Base-by-base conservation (phyloP, 1,140 invertebrate genomes). In the Drosophila orosa region DNA sequence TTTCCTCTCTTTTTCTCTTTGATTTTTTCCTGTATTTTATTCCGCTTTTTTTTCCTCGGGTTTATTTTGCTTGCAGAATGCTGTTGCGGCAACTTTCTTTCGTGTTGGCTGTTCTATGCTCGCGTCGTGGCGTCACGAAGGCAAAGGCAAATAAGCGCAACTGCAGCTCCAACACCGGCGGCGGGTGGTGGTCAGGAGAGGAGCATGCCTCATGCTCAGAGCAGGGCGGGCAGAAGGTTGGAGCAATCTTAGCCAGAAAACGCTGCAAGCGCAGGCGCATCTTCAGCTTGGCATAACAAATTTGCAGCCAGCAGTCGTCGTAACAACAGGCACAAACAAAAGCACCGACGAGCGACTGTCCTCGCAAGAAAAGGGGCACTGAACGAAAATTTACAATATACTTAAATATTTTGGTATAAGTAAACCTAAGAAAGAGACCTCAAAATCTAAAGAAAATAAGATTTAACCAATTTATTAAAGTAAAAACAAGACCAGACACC, bases 91-190 rank as follows among this genome's bases (percentile, higher is more conserved):
- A 81, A 86, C 82, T 85, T 85, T 85, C 82, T 85, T 85, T 86
- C 74, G 79, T 79, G 78, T 61, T 58, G 60, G 33, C 25, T 72
- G 65, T 86, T 82, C 83, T 86, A 82, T 83, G 74, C 74, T 69
- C 61, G 50, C 35, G 76, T 87, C 84, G 84, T 87, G 83, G 82
- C 82, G 80, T 87, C 82, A 86, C 83, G 84, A 83, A 89, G 84
- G 75, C 74, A 72, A 86, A 85, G 81, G 82, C 82, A 87, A 89
- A 87, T 87, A 77, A 84, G 76, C 80, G 76, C 84, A 86, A 87
- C 83, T 50, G 29, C 69, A 60, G 31, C 48, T 25, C 22, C 44
- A 24, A 12, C 40, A 13, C 9, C 6, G 24, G 42, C 42, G 8
- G 44, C 67, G 59, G 60, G 50, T 66, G 72, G 61, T 24, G 27